Conservation (phyloP, 2,797 vertebrate species). For the Pygocentrus nattereri region DNA sequence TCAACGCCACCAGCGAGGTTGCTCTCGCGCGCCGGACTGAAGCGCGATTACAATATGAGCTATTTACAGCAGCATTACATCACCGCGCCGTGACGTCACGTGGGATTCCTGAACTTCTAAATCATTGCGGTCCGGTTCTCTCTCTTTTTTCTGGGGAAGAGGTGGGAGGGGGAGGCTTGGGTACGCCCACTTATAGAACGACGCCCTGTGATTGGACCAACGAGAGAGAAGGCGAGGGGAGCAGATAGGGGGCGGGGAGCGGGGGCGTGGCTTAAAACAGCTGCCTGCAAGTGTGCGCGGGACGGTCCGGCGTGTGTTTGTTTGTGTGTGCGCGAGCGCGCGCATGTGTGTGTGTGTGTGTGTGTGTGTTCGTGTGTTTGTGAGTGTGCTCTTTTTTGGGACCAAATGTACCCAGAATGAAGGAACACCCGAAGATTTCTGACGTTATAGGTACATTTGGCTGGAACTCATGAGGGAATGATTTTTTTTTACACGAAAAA, state of each 20-base stretch:
- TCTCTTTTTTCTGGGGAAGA: slow-evolving; percentile 45
- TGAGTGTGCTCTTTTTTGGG: neutral
- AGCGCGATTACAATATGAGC: slow-evolving; percentile 92
- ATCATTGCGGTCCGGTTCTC: slow-evolving; percentile 82
- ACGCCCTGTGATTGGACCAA: slow-evolving; percentile 34
- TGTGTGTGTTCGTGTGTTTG: neutral
- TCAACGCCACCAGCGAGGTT: slow-evolving; percentile 42
- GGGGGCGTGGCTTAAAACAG: slow-evolving; percentile 30
- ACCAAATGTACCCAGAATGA: neutral
- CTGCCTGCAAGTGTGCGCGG: slow-evolving; percentile 53
- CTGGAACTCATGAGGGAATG: too few species aligned
- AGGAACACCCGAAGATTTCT: neutral
- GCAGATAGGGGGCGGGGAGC: slow-evolving; percentile 1
- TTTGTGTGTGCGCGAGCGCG: slow-evolving; percentile 3
- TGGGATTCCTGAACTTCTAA: slow-evolving; percentile 99
- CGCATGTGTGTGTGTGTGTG: neutral
- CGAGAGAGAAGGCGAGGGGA: neutral
- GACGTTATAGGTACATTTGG: neutral
- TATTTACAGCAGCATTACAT: slow-evolving; percentile 99
- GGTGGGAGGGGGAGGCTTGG: slow-evolving; percentile 23
- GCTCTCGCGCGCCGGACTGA: slow-evolving; percentile 57
- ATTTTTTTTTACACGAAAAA: too few species aligned
- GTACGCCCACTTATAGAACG: slow-evolving; percentile 20
- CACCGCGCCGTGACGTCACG: slow-evolving; percentile 98
- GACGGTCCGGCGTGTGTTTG: slow-evolving; percentile 45